These are phyloP conservation scores for Eueremaeus valkanovi DNA, from an alignment of 2,888 invertebrate species.

Conservation along the genomic window DNA sequence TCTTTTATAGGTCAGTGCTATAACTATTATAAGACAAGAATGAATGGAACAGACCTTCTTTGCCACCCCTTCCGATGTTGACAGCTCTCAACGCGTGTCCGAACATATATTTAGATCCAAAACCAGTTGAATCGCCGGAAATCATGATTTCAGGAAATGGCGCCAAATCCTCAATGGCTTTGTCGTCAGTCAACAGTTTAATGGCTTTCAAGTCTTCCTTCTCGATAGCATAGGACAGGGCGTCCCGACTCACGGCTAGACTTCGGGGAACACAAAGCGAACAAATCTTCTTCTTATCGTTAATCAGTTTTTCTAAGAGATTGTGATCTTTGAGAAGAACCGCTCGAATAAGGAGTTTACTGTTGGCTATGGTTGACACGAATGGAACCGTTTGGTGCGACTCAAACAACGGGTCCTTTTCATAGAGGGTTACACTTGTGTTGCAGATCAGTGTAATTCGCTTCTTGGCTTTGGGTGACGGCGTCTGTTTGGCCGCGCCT, in stretches of 20 bases:
- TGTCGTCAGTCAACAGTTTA: conserved; percentile 48
- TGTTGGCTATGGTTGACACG: conserved; percentile 53
- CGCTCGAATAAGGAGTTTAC: conserved; percentile 55
- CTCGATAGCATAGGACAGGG: conserved; percentile 51
- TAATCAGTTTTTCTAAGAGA: conserved; percentile 52
- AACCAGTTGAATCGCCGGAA: neutral
- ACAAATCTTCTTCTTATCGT: conserved; percentile 51
- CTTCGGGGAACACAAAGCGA: conserved; percentile 50
- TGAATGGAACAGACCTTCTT: conserved; percentile 53
- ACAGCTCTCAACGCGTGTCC: conserved; percentile 53
- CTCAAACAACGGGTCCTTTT: conserved; percentile 37
- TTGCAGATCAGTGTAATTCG: neutral
- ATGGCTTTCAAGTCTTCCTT: conserved; percentile 51
- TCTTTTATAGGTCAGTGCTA: no score
- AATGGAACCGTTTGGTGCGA: conserved; percentile 50
- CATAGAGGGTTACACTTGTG: conserved; percentile 5
- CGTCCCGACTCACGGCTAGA: conserved; percentile 49
- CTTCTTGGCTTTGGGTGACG: neutral
- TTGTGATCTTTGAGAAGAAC: conserved; percentile 53
- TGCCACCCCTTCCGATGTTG: conserved; percentile 54
- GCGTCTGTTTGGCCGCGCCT: neutral
- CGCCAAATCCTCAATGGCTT: conserved; percentile 5
- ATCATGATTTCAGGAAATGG: neutral
- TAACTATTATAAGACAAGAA: no score
- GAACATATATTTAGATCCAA: conserved; percentile 48